Percentiles rank a stretch among this genome's conserved stretches.
Conservation (phyloP, 92 coral and sea anemone species). For the Epizoanthus scotinus region DNA sequence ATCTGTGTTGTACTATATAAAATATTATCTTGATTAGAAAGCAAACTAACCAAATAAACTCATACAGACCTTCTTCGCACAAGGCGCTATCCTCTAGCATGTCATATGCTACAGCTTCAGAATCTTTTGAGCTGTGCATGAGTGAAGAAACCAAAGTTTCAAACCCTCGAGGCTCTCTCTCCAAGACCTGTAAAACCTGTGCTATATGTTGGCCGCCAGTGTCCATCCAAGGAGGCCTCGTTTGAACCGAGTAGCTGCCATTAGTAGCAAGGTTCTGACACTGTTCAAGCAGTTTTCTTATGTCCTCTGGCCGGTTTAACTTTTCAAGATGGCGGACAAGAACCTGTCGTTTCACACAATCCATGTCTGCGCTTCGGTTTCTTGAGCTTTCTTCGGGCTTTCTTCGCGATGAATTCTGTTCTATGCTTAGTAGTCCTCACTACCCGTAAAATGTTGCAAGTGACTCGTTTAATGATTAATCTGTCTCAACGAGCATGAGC, state of each 20-base stretch:
- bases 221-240: constrained; percentile 19
- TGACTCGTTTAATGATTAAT: too few species aligned
- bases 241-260: constrained; percentile 26
- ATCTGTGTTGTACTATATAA: background rate
- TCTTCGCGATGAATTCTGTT: background rate
- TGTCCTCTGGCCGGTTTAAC: constrained; percentile 12
- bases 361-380: background rate
- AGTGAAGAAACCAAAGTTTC: constrained; percentile 21
- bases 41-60: too few species aligned
- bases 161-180: constrained; percentile 37
- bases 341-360: constrained; percentile 1
- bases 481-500: too few species aligned
- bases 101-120: constrained; percentile 9
- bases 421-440: too few species aligned
- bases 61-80: constrained; percentile 23
- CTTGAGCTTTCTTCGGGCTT: background rate
- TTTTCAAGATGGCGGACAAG: constrained; percentile 31
- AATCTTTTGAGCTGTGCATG: constrained; percentile 16
- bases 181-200: constrained; percentile 17
- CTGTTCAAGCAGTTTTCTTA: constrained; percentile 5
- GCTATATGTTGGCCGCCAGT: background rate
- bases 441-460: too few species aligned
- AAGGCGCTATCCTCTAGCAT: constrained; percentile 27
- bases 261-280: constrained; percentile 13
- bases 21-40: background rate